Evolutionary conservation across 2,797 vertebrate species (phyloP).

Genomic region (Chelon auratus): DNA sequence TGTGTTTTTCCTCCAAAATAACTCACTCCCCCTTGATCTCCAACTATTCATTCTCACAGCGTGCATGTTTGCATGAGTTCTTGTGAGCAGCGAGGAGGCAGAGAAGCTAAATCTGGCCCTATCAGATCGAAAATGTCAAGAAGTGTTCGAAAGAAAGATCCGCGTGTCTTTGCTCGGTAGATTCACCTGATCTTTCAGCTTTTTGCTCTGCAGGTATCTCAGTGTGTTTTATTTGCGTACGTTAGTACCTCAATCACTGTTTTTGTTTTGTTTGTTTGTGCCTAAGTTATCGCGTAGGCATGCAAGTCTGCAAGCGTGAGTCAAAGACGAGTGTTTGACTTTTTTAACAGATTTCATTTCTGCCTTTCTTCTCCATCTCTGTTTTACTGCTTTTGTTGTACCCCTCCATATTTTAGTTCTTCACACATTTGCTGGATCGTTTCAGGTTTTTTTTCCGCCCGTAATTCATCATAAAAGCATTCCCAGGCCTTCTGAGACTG

Average conservation of each 20-base stretch:
- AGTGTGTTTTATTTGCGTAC: slow-evolving; percentile 29
- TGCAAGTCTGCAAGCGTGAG: slow-evolving; percentile 30
- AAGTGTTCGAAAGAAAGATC: slow-evolving; percentile 60
- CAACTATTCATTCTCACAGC: slow-evolving; percentile 55
- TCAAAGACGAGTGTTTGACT: slow-evolving; percentile 68
- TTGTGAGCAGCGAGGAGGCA: slow-evolving; percentile 55
- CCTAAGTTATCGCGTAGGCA: slow-evolving; percentile 51
- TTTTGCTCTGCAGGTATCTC: slow-evolving; percentile 63
- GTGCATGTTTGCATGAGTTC: slow-evolving; percentile 45
- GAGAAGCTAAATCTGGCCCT: slow-evolving; percentile 66
- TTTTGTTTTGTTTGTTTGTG: slow-evolving; percentile 66
- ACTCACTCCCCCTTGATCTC: slow-evolving; percentile 40
- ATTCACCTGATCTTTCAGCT: slow-evolving; percentile 75
- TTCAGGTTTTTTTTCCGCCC: slow-evolving; percentile 33
- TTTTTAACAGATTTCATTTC: slow-evolving; percentile 60
- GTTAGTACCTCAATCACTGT: slow-evolving; percentile 49
- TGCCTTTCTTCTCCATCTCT: slow-evolving; percentile 56
- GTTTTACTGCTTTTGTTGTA: slow-evolving; percentile 59
- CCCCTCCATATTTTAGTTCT: slow-evolving; percentile 46
- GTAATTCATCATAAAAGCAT: slow-evolving; percentile 53
- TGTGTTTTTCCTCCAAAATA: slow-evolving; percentile 47
- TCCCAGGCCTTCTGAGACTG: slow-evolving; percentile 52
- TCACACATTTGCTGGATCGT: slow-evolving; percentile 48
- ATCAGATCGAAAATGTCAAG: slow-evolving; percentile 69
- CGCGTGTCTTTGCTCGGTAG: slow-evolving; percentile 55